Conservation (phyloP, 2,113 vertebrate species). For the Pitta sordida region DNA sequence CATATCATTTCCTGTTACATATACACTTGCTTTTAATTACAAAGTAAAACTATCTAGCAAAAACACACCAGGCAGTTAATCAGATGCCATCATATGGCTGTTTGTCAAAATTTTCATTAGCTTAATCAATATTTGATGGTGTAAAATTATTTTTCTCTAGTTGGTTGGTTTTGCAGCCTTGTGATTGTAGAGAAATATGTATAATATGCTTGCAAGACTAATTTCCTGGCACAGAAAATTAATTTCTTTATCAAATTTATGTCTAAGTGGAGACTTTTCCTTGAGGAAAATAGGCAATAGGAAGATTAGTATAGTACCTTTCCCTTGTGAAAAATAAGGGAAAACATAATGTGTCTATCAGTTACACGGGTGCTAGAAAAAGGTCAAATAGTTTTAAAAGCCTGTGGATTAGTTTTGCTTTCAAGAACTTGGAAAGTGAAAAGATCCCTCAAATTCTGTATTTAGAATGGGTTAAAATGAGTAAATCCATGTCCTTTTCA, state of each 20-base stretch:
- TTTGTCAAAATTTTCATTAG: constrained; percentile 31
- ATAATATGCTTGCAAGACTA: neutral
- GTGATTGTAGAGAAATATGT: neutral
- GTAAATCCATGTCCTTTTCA: neutral
- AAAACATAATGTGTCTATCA: neutral
- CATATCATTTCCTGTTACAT: neutral
- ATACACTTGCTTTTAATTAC: constrained; percentile 5
- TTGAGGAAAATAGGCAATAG: neutral
- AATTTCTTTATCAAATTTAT: neutral
- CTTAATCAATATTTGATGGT: constrained; percentile 46
- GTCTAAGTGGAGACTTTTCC: neutral
- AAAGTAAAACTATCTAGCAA: neutral
- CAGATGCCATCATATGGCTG: neutral
- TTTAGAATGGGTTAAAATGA: neutral
- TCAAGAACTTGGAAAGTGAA: neutral
- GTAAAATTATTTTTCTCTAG: neutral
- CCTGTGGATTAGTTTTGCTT: neutral
- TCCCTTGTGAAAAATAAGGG: neutral
- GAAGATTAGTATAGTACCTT: neutral
- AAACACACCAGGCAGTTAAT: neutral
- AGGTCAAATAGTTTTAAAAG: neutral
- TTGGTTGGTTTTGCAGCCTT: neutral
- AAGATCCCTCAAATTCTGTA: neutral
- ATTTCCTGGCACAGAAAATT: constrained; percentile 13
- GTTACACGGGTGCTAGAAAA: neutral